Evolutionary conservation across 2,888 invertebrate species (phyloP).

Genomic region (Capitulum mitella): DNA sequence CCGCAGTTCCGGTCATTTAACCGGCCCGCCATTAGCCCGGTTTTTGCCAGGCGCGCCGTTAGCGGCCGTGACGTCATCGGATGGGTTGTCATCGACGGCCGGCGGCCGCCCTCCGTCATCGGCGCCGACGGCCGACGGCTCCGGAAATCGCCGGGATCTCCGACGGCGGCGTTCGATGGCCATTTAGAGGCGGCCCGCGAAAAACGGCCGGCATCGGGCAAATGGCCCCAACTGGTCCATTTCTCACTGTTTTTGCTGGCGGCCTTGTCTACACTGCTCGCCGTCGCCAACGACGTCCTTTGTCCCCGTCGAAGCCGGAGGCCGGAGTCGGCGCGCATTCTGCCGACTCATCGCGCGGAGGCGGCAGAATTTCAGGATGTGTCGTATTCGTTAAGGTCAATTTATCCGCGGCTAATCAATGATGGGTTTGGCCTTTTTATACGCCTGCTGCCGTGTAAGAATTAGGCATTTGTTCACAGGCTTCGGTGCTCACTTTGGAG

Average conservation of each 20-base stretch:
- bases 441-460: no score
- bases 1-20: conserved; percentile 16
- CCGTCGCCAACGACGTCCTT: neutral
- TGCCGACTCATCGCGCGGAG: neutral
- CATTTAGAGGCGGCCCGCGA: neutral
- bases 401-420: no score
- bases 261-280: neutral
- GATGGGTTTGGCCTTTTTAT: no score
- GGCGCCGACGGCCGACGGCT: neutral
- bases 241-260: conserved; percentile 12
- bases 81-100: neutral
- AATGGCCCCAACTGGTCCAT: conserved; percentile 11
- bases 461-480: no score
- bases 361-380: neutral
- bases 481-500: no score
- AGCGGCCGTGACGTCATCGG: neutral
- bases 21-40: neutral
- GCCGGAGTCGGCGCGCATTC: neutral
- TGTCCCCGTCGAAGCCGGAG: neutral
- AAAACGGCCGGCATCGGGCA: neutral
- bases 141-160: conserved; percentile 4
- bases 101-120: neutral
- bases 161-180: conserved; percentile 12
- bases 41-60: conserved; percentile 1
- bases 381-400: no score